Conservation (phyloP, 2,888 invertebrate species). For the Iselma pallidipennis region DNA sequence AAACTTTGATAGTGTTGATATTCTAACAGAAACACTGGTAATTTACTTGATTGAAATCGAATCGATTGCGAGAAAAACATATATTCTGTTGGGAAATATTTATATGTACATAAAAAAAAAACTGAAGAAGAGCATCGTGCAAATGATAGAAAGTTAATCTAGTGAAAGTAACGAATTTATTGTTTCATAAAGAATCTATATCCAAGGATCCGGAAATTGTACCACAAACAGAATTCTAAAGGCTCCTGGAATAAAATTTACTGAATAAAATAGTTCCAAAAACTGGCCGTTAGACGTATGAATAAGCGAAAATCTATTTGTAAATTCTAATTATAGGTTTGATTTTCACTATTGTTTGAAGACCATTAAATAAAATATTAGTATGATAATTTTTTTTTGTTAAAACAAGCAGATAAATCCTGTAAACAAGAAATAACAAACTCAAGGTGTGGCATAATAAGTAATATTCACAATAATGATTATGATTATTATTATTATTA, state of each 20-base stretch:
- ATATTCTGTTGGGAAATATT: background rate
- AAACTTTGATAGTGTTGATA: background rate
- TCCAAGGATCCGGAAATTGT: background rate
- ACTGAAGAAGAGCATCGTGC: no score
- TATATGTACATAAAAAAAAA: no score
- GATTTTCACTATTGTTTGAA: background rate
- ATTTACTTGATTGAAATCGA: background rate
- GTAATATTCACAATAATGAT: background rate
- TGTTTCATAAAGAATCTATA: background rate
- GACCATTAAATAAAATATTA: background rate
- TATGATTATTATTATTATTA: background rate
- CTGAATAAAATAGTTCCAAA: no score
- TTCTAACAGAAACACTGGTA: background rate
- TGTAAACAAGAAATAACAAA: background rate
- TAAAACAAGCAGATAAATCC: background rate
- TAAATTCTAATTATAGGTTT: background rate
- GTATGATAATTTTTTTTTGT: background rate
- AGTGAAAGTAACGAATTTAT: slow-evolving; percentile 1
- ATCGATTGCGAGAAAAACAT: background rate
- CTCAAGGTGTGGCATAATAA: background rate
- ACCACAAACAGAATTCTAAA: no score
- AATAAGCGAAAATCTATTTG: background rate
- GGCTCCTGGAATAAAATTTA: no score
- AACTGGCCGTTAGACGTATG: no score
- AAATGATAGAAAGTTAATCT: background rate